Evolutionary conservation across 2,888 invertebrate species (phyloP).

Genomic region (Aphelenchoides bicaudatus): DNA sequence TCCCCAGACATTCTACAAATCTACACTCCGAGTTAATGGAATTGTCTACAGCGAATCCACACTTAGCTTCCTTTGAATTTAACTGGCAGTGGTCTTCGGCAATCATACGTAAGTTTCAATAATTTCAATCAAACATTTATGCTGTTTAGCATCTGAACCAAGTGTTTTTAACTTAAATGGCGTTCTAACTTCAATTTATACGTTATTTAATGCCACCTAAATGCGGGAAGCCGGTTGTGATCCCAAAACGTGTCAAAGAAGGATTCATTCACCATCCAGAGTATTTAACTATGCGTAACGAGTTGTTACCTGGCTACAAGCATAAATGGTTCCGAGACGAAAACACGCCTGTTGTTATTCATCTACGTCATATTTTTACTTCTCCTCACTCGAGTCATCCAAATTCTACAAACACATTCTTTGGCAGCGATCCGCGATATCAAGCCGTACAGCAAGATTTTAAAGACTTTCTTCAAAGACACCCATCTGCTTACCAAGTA

Average conservation of each 20-base stretch:
- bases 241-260: slow-evolving; percentile 8
- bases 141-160: slow-evolving; percentile 1
- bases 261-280: slow-evolving; percentile 11
- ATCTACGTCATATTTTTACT: background rate
- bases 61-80: slow-evolving; percentile 19
- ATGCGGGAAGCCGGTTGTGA: slow-evolving; percentile 8
- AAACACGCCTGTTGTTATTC: slow-evolving; percentile 5
- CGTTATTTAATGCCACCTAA: slow-evolving; percentile 1
- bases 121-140: background rate
- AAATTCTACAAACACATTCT: slow-evolving; percentile 7
- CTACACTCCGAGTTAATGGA: slow-evolving; percentile 6
- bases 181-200: background rate
- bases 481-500: background rate
- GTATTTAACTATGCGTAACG: background rate
- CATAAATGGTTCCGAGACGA: slow-evolving; percentile 8
- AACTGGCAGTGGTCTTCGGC: slow-evolving; percentile 14
- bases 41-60: background rate
- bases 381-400: background rate
- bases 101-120: slow-evolving; percentile 4
- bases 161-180: background rate
- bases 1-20: slow-evolving; percentile 9
- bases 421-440: slow-evolving; percentile 9
- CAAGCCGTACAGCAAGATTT: background rate
- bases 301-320: slow-evolving; percentile 3
- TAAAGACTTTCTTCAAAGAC: background rate